Percentiles rank a stretch among this genome's conserved stretches.
Evolutionary conservation across 2,113 vertebrate genomes (phyloP).

Genomic region (Dasypus novemcinctus): DNA sequence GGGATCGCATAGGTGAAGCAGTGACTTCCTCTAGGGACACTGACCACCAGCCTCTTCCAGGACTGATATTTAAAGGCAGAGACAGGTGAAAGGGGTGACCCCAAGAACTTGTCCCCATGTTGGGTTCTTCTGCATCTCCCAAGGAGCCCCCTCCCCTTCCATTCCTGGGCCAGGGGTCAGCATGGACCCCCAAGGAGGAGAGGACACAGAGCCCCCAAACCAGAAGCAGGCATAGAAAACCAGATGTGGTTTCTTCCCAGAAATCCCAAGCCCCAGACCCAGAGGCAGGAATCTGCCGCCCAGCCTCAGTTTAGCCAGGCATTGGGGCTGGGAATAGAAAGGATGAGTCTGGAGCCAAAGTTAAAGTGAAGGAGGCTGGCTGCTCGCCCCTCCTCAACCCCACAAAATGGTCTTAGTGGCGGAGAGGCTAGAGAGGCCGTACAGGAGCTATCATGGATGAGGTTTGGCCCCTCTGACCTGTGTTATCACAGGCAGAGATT

Average conservation of each 20-base stretch:
- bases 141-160: neutral
- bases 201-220: neutral
- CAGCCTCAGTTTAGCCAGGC: neutral
- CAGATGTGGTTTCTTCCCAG: neutral
- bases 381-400: neutral
- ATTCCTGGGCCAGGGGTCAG: neutral
- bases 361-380: neutral
- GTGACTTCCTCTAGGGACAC: neutral
- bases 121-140: neutral
- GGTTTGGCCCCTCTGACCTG: neutral
- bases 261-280: neutral
- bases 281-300: neutral
- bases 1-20: neutral
- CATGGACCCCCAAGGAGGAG: neutral
- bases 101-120: neutral
- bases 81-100: neutral
- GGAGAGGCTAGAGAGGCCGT: neutral
- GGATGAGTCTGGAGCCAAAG: neutral
- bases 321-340: neutral
- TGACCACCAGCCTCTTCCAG: neutral
- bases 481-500: neutral
- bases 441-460: neutral
- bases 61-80: neutral
- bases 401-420: neutral
- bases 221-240: neutral